phyloP scores from a whole-genome alignment of 2,888 invertebrate species.

The Catonia carolina region DNA sequence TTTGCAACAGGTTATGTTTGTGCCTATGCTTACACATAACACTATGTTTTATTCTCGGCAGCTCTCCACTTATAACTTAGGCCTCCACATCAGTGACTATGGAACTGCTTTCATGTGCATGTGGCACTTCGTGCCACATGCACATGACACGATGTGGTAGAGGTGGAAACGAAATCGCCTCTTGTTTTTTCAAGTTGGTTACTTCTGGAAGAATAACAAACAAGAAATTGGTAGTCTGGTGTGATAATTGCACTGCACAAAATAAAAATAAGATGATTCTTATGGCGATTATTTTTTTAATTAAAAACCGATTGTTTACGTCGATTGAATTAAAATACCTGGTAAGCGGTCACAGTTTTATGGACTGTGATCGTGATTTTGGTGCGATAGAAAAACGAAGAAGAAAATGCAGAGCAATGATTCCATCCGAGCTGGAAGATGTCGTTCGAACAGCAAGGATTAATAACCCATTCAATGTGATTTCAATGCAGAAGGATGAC shows the following conservation, averaged over 20 bases:
- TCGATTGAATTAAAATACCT: constrained; percentile 26
- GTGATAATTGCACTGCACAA: constrained; percentile 32
- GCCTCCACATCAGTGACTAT: constrained; percentile 31
- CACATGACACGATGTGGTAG: constrained; percentile 33
- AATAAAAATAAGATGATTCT: constrained; percentile 37
- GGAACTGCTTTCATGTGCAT: constrained; percentile 31
- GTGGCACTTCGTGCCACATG: too few relatives aligned
- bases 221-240: constrained; percentile 25
- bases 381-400: constrained; percentile 26
- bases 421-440: constrained; percentile 18
- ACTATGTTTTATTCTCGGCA: constrained; percentile 37
- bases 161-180: constrained; percentile 33
- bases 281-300: constrained; percentile 36
- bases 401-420: constrained; percentile 20
- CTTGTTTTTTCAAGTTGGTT: constrained; percentile 26
- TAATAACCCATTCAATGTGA: constrained; percentile 11
- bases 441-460: constrained; percentile 9
- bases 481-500: neutral
- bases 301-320: constrained; percentile 19
- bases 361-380: constrained; percentile 27
- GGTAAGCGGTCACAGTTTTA: constrained; percentile 27
- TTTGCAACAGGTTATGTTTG: constrained; percentile 36
- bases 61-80: constrained; percentile 33
- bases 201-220: neutral
- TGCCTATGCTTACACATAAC: constrained; percentile 36